Base-by-base conservation (phyloP, 2,888 invertebrate genomes). In the Drosophila acutilabella region DNA sequence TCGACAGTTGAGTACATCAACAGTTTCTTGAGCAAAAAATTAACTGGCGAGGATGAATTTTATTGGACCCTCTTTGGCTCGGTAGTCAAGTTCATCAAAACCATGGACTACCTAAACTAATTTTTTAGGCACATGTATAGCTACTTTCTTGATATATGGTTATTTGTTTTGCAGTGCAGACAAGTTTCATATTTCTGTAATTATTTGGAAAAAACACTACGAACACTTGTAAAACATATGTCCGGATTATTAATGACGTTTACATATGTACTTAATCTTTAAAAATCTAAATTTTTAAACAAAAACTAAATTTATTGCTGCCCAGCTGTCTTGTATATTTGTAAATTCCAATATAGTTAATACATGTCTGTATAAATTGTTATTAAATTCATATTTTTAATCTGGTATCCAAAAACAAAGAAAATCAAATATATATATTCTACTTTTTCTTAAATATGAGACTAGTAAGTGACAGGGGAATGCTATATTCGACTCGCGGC, bases 51-150 rank as follows among this genome's bases (percentile, higher is more conserved):
- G 92, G 97, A 98, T 89, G 96, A 96, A 88, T 99, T 99, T 93
- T 98, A 98, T 96, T 99, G 99, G 99, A 98, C 98, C 59, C 98
- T 99, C 93, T 99, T 99, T 93, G 97, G 97, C 90, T 96, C 98
- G 0, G 98, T 98, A 51, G 97, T 99, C 58, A 98, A 98, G 93
- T 98, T 98, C 93, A 98, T 99, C 91, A 99, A 99, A 94, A 98
- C 97, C 61, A 98, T 99, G 98, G 92, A 92, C 76, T 92, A 92
- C 42, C 81, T 88, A 30, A 83, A 81, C 47, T 86, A 81, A 50
- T 50, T 40, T n/a, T 23, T 10, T 42, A 36, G 47, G 18, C 59
- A 66, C 56, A 57, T 23, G 23, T n/a, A n/a, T 23, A 6, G 33
- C 5, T 33, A 33, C 6, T 33, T 11, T 11, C 45, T 33, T 58